Conservation (phyloP, 2,113 vertebrate species). For the Tupaia tana region DNA sequence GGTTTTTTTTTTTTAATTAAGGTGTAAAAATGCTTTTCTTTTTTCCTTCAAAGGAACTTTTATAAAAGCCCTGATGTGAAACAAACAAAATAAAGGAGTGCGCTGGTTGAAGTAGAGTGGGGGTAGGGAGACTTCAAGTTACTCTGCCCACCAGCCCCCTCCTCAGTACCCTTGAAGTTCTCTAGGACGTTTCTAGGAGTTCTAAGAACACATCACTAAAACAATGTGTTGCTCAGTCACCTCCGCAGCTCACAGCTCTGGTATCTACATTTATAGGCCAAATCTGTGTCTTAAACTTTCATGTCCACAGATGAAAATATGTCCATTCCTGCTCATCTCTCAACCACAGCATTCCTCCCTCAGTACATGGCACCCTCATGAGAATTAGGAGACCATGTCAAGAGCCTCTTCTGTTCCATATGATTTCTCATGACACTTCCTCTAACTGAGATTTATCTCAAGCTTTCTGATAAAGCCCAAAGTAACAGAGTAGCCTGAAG, state of each 20-base stretch:
- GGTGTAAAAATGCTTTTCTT: not conserved
- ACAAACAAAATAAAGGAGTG: not conserved
- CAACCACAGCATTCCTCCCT: not conserved
- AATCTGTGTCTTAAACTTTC: not conserved
- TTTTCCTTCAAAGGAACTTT: not conserved
- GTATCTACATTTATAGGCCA: not conserved
- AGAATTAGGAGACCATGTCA: not conserved
- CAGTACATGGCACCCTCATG: not conserved
- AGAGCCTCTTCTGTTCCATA: not conserved
- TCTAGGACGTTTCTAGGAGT: conserved; percentile 4
- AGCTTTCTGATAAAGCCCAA: not conserved
- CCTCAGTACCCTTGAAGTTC: not conserved
- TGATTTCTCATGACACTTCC: not conserved
- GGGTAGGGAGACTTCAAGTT: not conserved
- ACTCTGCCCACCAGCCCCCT: not conserved
- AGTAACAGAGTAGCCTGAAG: not conserved
- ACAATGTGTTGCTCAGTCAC: not conserved
- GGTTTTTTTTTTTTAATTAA: not conserved
- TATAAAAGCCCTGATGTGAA: not conserved
- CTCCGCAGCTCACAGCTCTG: not conserved
- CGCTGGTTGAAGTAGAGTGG: not conserved
- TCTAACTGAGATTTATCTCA: not conserved
- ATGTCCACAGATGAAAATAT: not conserved
- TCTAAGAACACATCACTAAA: not conserved
- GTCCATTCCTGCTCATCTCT: not conserved